Evolutionary conservation across 2,113 vertebrate species (phyloP), one percentile per base, ranked within the genome.

Genomic region (Zosterops lateralis): DNA sequence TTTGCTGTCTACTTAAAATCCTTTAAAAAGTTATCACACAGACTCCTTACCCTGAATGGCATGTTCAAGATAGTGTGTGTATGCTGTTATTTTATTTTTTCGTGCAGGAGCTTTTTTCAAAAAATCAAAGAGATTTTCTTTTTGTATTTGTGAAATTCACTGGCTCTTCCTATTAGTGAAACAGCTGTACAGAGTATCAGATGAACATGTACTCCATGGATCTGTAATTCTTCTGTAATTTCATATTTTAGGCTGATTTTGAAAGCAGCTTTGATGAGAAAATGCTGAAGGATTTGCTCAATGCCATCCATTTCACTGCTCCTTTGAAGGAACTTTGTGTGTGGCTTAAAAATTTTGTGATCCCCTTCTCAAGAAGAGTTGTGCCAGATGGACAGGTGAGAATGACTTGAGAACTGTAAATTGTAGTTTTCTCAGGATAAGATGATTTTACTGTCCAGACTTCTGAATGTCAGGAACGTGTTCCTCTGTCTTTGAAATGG

Each of bases 331-430:
- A 98, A 32, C 97, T 99, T 7, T 98, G 98, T 66, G 97, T 96
- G 5, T 99, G 99, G 99, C 97, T 99, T 75, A 98, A 98, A 97
- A 98, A 98, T 14, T 97, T 98, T 13, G 95, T 99, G 84, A 97
- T 99, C 73, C 99, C 99, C 11, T 99, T 99, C 85, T 94, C 99
- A 40, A 98, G 98, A 93, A 98, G 94, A 58, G 96, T 84, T 75
- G 91, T 99, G 14, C 99, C 99, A 32, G 95, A 97, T 58, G 99
- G 98, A 93, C 98, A 99, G 98, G 99, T 99, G 92, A 95, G 74
- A 65, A 12, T 45, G 44, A 21, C 36, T 44, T 53, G 14, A 60
- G 18, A 75, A 60, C 8, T 84, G 8, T 16, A 48, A 72, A 85
- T 36, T 57, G 11, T 21, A 0, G 22, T 65, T 79, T 91, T 79